A percentile compares a stretch with the other conserved stretches of the same genome.
These are phyloP conservation scores for Mnemiopsis leidyi DNA, from an alignment of 37 sponge, comb jelly and placozoan species.

Conservation along the genomic window DNA sequence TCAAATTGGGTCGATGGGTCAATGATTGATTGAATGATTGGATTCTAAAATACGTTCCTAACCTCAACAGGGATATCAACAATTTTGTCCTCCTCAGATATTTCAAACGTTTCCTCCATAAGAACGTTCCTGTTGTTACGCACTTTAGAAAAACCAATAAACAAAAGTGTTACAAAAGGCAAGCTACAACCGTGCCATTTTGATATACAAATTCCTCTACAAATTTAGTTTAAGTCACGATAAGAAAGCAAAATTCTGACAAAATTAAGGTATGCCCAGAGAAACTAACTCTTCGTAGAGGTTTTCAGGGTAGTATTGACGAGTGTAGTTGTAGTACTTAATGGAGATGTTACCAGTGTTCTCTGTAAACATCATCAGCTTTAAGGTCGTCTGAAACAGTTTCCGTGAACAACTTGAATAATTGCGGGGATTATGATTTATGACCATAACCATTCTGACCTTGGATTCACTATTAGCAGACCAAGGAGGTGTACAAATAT, in stretches of 20 bases:
- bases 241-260: neutral
- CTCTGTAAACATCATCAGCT: slow-evolving; percentile 47
- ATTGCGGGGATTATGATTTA: no score
- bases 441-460: no score
- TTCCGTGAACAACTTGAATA: no score
- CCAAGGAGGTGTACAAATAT: no score
- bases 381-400: slow-evolving; percentile 3
- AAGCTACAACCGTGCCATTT: no score
- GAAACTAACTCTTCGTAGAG: neutral
- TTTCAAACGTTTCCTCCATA: neutral
- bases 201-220: no score
- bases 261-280: neutral
- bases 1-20: no score
- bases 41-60: neutral
- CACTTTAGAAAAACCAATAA: no score
- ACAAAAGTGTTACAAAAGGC: no score
- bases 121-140: neutral
- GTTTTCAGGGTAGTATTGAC: neutral
- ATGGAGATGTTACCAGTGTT: slow-evolving; percentile 28
- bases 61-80: neutral
- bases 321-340: slow-evolving; percentile 4
- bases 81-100: neutral
- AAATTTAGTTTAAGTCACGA: neutral
- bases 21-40: no score
- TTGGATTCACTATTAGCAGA: no score